A percentile compares a stretch with the other conserved stretches of the same genome.
Conservation (phyloP, 2,888 invertebrate genomes). For the Sinopyrophorus schimmeli region DNA sequence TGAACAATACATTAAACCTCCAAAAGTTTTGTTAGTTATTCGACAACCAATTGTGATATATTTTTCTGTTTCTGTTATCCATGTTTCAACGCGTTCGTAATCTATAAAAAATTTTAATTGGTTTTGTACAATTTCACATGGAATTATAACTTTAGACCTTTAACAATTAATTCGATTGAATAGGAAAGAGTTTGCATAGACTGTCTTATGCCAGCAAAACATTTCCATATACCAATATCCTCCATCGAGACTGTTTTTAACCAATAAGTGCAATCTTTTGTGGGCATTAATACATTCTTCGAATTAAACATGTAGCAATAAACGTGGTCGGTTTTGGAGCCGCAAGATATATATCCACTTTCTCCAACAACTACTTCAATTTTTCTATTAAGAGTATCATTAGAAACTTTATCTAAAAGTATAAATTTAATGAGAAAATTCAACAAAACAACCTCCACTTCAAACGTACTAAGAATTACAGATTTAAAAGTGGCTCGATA, state of each 20-base stretch:
- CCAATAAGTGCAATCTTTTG: slow-evolving; percentile 3
- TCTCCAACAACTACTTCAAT: too few relatives aligned
- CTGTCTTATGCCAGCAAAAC: slow-evolving; percentile 19
- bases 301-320: slow-evolving; percentile 34
- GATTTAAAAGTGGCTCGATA: too few relatives aligned
- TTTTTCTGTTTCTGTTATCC: slow-evolving; percentile 19
- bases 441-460: too few relatives aligned
- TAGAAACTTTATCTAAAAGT: too few relatives aligned
- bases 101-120: too few relatives aligned
- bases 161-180: slow-evolving; percentile 22
- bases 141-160: too few relatives aligned
- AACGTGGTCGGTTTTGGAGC: slow-evolving; percentile 6
- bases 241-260: slow-evolving; percentile 13
- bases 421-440: too few relatives aligned
- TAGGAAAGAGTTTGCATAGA: slow-evolving; percentile 26
- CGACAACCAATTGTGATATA: slow-evolving; percentile 28
- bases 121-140: too few relatives aligned
- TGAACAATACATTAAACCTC: slow-evolving; percentile 16
- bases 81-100: slow-evolving; percentile 12
- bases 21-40: slow-evolving; percentile 11
- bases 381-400: too few relatives aligned
- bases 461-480: too few relatives aligned
- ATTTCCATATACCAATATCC: slow-evolving; percentile 32
- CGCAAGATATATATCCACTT: slow-evolving; percentile 2
- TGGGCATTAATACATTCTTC: slow-evolving; percentile 17